Evolutionary conservation across 2,797 vertebrate genomes (phyloP).

Genomic region (Tokudaia tokunoshimensis): DNA sequence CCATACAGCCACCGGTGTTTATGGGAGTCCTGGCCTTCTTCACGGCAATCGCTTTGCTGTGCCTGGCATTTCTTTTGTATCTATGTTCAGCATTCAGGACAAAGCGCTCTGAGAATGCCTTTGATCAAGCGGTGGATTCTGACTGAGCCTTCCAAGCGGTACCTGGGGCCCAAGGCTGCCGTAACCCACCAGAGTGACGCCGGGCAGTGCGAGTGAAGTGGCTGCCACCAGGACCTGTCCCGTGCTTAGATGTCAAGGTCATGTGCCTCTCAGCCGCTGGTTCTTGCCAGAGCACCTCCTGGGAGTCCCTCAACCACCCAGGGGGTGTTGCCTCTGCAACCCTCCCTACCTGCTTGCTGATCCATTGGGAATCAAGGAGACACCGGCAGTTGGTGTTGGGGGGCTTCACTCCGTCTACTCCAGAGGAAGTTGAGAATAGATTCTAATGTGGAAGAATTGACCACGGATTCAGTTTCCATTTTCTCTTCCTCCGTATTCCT

Average conservation of each 20-base stretch:
- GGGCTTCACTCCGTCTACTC: not conserved
- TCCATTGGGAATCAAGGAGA: not conserved
- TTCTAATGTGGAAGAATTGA: not conserved
- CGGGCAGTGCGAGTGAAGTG: not conserved
- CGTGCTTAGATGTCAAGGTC: not conserved
- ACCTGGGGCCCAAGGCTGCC: not conserved
- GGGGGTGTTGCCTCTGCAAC: not conserved
- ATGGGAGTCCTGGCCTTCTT: slow-evolving; percentile 93
- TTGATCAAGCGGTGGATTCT: slow-evolving; percentile 78
- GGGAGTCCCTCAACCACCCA: not conserved
- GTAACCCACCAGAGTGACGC: not conserved
- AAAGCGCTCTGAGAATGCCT: slow-evolving; percentile 30
- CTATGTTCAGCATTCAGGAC: slow-evolving; percentile 85
- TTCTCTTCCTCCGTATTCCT: not conserved
- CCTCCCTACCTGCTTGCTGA: not conserved
- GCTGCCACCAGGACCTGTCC: not conserved
- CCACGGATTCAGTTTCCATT: not conserved
- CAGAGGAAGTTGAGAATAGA: not conserved
- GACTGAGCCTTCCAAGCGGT: slow-evolving; percentile 70
- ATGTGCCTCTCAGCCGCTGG: not conserved
- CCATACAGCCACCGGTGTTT: slow-evolving; percentile 91
- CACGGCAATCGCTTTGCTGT: slow-evolving; percentile 90
- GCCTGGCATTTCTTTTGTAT: slow-evolving; percentile 90
- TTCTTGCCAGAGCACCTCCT: not conserved
- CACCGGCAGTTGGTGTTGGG: not conserved